Conservation (phyloP, 2,888 invertebrate species). For the Cephus runcator region DNA sequence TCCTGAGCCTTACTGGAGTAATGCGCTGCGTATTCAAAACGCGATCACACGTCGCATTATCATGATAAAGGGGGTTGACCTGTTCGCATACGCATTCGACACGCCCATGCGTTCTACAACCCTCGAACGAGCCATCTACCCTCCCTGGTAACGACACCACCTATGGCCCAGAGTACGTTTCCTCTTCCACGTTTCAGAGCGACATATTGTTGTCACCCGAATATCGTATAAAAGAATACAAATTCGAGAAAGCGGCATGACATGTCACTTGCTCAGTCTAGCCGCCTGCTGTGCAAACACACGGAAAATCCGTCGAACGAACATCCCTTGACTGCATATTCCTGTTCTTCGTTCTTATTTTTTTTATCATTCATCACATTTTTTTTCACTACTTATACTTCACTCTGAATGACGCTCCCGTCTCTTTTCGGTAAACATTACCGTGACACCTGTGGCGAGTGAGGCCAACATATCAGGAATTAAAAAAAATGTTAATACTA, state of each 20-base stretch:
- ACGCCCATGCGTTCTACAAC: background rate
- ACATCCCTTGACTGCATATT: conserved; percentile 11
- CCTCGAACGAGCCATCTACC: background rate
- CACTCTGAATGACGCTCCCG: background rate
- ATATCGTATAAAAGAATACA: conserved; percentile 8
- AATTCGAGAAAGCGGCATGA: conserved; percentile 38
- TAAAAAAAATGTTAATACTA: background rate
- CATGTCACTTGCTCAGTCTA: conserved; percentile 30
- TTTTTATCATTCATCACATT: conserved; percentile 2
- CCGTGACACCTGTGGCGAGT: conserved; percentile 4
- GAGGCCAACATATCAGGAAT: background rate
- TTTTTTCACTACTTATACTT: background rate
- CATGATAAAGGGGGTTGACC: conserved; percentile 2
- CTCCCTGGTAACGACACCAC: background rate
- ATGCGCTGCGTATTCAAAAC: background rate
- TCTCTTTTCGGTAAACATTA: background rate
- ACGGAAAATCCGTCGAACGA: conserved; percentile 24
- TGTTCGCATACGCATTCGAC: background rate
- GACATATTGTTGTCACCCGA: conserved; percentile 16
- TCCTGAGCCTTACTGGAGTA: background rate
- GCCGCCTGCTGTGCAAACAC: conserved; percentile 47
- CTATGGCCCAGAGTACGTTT: background rate
- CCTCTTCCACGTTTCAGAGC: conserved; percentile 6
- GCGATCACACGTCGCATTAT: background rate
- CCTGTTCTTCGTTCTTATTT: conserved; percentile 11